Evolutionary conservation across 2,888 invertebrate species (phyloP), one percentile per base, ranked within the genome.

Genomic region (Drosophila antonietae): DNA sequence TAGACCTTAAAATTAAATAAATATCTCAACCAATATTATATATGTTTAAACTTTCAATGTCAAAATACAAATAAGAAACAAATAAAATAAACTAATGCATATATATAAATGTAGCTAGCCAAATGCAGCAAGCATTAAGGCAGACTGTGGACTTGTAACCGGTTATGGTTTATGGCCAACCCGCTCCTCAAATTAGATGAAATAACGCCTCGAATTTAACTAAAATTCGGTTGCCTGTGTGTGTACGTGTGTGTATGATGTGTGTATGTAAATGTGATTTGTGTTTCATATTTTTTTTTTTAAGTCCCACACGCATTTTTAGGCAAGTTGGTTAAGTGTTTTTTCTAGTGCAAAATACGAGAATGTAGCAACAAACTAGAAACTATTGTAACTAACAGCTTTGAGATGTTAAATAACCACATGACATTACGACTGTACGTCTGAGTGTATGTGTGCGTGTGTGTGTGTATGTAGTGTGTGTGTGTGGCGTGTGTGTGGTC

Each of bases 251-350:
- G 53, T 53, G 58, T 51, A 33, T 68, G 31, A 49, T 60, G 46
- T 64, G 43, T 73, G 37, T 79, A 53, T 58, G 44, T 67, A 23
- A 64, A 65, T 53, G 53, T 73, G 56, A 49, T 52, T 35, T 15
- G 52, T 52, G 14, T 52, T 81, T 44, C 18, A 4, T 35, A 12
- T 51, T 68, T 66, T 55, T 62, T 68, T 74, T 68, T 20, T 23
- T 3, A 15, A 80, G 69, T 72, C 88, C 83, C 83, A 83, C 86
- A 88, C 88, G 83, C 74, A 84, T 53, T 79, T 80, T 84, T 64
- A 84, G 73, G 73, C 68, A 80, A 80, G 31, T 70, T 80, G 28
- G 78, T 83, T 80, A 78, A 68, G 66, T 80, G 73, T 76, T 75
- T 78, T 69, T 69, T 72, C 77, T 73, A 65, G 78, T 84, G 86